Evolutionary conservation across 2,888 invertebrate genomes (phyloP), one percentile per base, ranked within the genome.

Genomic region (Melanostoma scalare): DNA sequence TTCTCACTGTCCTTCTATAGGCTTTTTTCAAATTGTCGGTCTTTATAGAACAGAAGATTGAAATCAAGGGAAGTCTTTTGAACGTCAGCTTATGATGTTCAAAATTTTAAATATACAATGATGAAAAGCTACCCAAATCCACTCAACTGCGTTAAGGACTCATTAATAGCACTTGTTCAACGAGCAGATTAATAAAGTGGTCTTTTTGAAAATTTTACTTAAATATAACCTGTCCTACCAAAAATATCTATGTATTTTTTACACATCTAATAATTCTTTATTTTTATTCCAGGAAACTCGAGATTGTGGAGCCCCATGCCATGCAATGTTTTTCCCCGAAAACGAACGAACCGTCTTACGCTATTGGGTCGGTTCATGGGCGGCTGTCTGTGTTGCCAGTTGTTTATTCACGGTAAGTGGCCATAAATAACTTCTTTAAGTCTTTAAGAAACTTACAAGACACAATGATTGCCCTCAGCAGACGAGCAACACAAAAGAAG

Each of bases 361-460:
- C 86, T 93, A 96, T 67, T 99, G 99, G 98, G 96, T 99, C 86
- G 97, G 98, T 65, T 95, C 96, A 61, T 98, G 98, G 97, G 97
- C 98, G 3, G 94, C 96, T 55, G 92, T 98, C 55, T 99, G 99
- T 90, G 94, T 97, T 46, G 93, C 95, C 3, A 98, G 98, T 86
- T 98, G 99, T 87, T 93, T 98, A 74, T 98, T 99, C 91, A 97
- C 97, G 79, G 94, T 91, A 87, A 89, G 89, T 89, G 58, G 40
- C 60, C 36, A 77, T 85, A 76, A 78, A 81, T 78, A 68, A 78
- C 69, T 20, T 20, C 20, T 58, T 55, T 5, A 40, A 63, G 42
- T 40, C 56, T 58, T 68, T 71, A 68, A 61, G 35, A 38, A 56
- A 4, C 20, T 20, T 20, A 52, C n/a, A 31, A 40, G 36, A 38